Conservation (phyloP, 2,888 invertebrate genomes). For the Orthosia gothica region DNA sequence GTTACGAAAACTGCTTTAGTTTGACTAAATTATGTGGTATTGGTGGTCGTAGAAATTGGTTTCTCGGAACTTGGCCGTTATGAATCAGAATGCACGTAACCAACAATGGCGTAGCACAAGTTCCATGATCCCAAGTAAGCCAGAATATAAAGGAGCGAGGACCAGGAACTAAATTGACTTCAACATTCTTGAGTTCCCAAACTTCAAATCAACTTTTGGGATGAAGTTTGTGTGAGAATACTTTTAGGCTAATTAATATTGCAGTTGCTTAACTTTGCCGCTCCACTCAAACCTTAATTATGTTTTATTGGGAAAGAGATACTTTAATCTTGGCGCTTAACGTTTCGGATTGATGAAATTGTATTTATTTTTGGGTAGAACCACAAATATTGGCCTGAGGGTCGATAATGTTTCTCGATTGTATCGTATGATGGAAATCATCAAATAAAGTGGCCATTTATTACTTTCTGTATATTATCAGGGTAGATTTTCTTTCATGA, state of each 20-base stretch:
- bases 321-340: conserved; percentile 37
- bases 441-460: conserved; percentile 50
- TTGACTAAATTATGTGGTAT: conserved; percentile 41
- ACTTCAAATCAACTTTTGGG: conserved; percentile 58
- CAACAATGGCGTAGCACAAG: conserved; percentile 45
- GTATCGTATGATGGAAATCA: conserved; percentile 37
- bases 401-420: conserved; percentile 30
- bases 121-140: conserved; percentile 39
- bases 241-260: conserved; percentile 64
- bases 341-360: conserved; percentile 29
- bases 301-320: conserved; percentile 51
- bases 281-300: conserved; percentile 47
- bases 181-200: conserved; percentile 54
- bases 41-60: conserved; percentile 35
- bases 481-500: conserved; percentile 22
- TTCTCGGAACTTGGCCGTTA: conserved; percentile 41
- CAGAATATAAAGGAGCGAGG: conserved; percentile 37
- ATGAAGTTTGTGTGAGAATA: conserved; percentile 62
- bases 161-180: conserved; percentile 58
- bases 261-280: conserved; percentile 51
- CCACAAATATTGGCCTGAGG: conserved; percentile 16
- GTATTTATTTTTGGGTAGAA: conserved; percentile 34
- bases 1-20: conserved; percentile 38
- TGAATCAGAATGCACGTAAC: conserved; percentile 38
- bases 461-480: conserved; percentile 28